phyloP scores from a whole-genome alignment of 1,140 invertebrate species.

The Frieseomelitta varia region DNA sequence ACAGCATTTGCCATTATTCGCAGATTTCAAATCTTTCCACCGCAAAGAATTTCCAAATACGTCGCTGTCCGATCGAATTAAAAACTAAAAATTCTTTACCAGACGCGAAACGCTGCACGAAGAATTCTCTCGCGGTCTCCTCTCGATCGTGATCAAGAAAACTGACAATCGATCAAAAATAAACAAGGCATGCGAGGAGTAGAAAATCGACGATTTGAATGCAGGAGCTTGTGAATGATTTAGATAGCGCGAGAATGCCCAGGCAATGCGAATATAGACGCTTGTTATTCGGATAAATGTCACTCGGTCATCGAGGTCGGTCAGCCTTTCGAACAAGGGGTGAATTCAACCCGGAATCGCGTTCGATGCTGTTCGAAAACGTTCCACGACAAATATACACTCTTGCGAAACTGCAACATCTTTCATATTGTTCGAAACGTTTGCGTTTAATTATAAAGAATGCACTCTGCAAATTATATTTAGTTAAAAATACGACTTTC shows the following conservation, averaged over 20 bases:
- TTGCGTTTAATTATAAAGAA: background rate
- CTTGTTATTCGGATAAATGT: conserved; percentile 66
- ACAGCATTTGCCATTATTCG: background rate
- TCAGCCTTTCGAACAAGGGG: conserved; percentile 3
- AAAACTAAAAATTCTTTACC: conserved; percentile 21
- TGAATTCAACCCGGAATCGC: conserved; percentile 40
- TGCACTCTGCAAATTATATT: too few species aligned
- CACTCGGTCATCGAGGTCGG: conserved; percentile 64
- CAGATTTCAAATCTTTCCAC: background rate
- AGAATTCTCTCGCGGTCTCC: background rate
- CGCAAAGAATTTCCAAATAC: background rate
- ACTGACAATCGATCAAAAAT: conserved; percentile 1
- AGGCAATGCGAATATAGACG: conserved; percentile 50
- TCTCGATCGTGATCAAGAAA: conserved; percentile 18
- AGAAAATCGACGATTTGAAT: conserved; percentile 48
- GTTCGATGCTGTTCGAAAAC: background rate
- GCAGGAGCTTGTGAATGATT: conserved; percentile 54
- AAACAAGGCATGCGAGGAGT: background rate
- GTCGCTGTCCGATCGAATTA: background rate
- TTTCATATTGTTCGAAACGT: too few species aligned
- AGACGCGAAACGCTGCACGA: too few species aligned
- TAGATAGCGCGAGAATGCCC: conserved; percentile 51
- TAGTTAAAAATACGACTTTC: background rate
- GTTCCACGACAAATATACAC: background rate
- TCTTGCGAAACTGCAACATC: background rate